phyloP scores from a whole-genome alignment of 2,888 invertebrate genomes.

The Tupiocoris notatus region DNA sequence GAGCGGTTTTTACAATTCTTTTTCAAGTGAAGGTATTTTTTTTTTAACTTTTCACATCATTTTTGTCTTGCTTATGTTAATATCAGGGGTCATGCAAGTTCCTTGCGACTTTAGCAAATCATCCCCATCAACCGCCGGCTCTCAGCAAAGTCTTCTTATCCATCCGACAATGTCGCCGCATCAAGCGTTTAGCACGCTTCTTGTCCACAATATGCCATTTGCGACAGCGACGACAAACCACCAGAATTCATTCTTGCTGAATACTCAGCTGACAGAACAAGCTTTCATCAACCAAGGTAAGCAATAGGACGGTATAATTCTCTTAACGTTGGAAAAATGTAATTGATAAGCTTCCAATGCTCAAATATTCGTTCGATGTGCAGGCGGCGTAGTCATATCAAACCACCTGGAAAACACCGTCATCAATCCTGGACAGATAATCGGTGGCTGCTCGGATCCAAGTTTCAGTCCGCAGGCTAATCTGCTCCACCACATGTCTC shows the following conservation, averaged over 20 bases:
- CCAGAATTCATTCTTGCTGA: constrained; percentile 43
- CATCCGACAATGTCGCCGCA: constrained; percentile 40
- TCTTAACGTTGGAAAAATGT: no score
- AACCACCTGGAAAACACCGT: constrained; percentile 47
- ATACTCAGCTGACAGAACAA: constrained; percentile 51
- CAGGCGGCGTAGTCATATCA: constrained; percentile 51
- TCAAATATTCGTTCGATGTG: no score
- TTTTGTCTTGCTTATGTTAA: constrained; percentile 4
- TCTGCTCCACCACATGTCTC: constrained; percentile 41
- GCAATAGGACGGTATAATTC: neutral
- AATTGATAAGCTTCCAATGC: no score
- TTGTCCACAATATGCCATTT: constrained; percentile 44
- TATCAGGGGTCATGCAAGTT: constrained; percentile 18
- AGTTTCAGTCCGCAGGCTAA: constrained; percentile 22
- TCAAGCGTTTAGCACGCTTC: constrained; percentile 39
- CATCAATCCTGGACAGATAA: constrained; percentile 30
- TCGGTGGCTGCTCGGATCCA: constrained; percentile 19
- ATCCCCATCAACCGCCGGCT: constrained; percentile 12
- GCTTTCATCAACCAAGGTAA: constrained; percentile 47
- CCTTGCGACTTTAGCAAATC: constrained; percentile 32
- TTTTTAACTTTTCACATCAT: neutral
- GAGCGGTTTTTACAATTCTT: no score
- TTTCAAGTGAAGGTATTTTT: no score
- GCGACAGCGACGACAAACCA: constrained; percentile 30
- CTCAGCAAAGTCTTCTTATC: constrained; percentile 28